A percentile compares a stretch with the other conserved stretches of the same genome.
Conservation (phyloP, 2,797 vertebrate species). For the Muscicapa comitata region DNA sequence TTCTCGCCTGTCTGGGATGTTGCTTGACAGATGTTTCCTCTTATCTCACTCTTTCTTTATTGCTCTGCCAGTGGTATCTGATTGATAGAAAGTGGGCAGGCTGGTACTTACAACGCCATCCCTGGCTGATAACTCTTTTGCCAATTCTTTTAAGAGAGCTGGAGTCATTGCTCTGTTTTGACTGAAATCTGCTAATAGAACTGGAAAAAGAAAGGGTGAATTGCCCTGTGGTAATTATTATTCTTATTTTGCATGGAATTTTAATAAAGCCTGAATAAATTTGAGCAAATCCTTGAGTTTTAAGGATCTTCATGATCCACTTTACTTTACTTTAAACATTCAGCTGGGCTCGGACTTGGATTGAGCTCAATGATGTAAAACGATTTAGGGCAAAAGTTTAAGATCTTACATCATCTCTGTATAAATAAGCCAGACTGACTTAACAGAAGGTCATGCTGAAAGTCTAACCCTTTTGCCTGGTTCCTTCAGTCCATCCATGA, state of each 20-base stretch:
- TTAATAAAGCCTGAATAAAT: constrained; percentile 5
- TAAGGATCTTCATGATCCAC: background rate
- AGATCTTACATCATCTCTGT: background rate
- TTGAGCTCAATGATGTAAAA: background rate
- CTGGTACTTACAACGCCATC: constrained; percentile 36
- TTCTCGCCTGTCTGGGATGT: background rate
- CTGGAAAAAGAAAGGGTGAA: background rate
- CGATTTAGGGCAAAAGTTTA: background rate
- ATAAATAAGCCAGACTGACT: background rate
- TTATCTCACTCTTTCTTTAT: constrained; percentile 60
- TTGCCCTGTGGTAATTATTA: background rate
- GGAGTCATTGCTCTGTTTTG: constrained; percentile 7
- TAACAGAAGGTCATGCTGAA: background rate
- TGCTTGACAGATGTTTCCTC: constrained; percentile 38
- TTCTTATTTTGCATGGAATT: constrained; percentile 13
- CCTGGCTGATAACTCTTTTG: constrained; percentile 31
- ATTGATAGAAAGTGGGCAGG: constrained; percentile 54
- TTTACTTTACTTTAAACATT: background rate
- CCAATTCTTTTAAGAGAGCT: background rate
- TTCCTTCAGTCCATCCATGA: fast-evolving
- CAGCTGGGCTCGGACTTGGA: background rate
- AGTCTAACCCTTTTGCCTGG: background rate
- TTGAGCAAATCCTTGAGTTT: background rate
- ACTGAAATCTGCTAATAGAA: background rate
- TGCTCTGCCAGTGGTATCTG: constrained; percentile 48